phyloP scores from a whole-genome alignment of 2,113 vertebrate genomes.

The Aegotheles bennettii region DNA sequence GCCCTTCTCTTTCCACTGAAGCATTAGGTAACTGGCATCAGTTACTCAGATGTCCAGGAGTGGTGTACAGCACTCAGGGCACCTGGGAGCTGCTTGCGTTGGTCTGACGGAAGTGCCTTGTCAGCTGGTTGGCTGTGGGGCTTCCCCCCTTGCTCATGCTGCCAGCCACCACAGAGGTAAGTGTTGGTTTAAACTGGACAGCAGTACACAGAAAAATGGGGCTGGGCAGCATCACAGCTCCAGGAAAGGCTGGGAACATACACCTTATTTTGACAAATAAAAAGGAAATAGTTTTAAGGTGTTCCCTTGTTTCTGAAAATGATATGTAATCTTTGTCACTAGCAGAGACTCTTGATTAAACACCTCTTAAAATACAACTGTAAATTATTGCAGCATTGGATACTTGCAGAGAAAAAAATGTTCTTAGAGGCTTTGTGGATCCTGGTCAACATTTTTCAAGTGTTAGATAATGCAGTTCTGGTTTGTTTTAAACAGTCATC shows the following conservation, averaged over 20 bases:
- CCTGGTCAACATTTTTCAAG: background rate
- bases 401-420: background rate
- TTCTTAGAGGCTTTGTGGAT: background rate
- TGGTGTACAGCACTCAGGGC: fast-evolving
- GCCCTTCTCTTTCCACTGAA: background rate
- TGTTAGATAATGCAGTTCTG: background rate
- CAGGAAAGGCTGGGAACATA: background rate
- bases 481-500: background rate
- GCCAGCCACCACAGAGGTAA: background rate
- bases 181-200: background rate
- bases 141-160: fast-evolving
- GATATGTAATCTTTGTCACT: background rate
- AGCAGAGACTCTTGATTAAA: background rate
- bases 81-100: background rate
- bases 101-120: background rate
- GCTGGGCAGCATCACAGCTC: background rate
- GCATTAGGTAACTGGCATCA: background rate
- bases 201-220: fast-evolving
- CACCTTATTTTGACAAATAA: background rate
- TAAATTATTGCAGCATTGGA: background rate
- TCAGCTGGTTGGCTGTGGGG: background rate
- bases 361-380: background rate
- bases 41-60: background rate
- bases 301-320: background rate
- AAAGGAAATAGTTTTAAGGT: background rate